Evolutionary conservation across 2,888 invertebrate species (phyloP).

Genomic region (Fabriciana adippe): DNA sequence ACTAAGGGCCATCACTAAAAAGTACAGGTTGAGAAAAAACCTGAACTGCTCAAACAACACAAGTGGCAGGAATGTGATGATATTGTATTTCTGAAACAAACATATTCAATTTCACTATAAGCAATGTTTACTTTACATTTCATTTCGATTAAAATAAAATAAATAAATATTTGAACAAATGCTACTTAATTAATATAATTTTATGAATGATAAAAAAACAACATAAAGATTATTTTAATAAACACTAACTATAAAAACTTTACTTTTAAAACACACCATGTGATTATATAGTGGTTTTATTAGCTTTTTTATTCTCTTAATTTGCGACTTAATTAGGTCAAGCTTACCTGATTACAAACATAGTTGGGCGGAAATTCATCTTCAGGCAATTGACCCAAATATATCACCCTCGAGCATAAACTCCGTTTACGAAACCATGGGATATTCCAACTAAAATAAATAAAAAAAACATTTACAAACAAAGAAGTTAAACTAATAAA

Average conservation of each 20-base stretch:
- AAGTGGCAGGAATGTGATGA: constrained; percentile 93
- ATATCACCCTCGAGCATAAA: constrained; percentile 88
- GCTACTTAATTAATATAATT: neutral
- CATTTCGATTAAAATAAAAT: too few relatives aligned
- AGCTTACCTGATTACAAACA: constrained; percentile 92
- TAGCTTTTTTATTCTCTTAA: constrained; percentile 14
- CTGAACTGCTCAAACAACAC: constrained; percentile 99
- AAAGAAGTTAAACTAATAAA: constrained; percentile 38
- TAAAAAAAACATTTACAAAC: constrained; percentile 32
- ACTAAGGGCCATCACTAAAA: constrained; percentile 98
- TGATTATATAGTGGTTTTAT: constrained; percentile 3
- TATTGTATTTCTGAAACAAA: constrained; percentile 94
- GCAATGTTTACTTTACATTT: neutral
- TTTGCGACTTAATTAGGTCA: constrained; percentile 29
- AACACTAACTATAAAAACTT: neutral
- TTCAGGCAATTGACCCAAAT: constrained; percentile 87
- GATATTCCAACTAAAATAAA: constrained; percentile 86
- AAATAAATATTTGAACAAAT: too few relatives aligned
- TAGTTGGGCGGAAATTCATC: constrained; percentile 97
- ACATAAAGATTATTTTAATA: neutral
- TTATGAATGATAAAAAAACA: neutral
- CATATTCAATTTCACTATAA: neutral
- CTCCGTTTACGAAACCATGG: constrained; percentile 89
- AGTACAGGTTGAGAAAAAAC: constrained; percentile 99
- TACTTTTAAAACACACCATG: constrained; percentile 6